Conservation (phyloP, 1,140 invertebrate genomes). For the Himalopsyche phryganea region DNA sequence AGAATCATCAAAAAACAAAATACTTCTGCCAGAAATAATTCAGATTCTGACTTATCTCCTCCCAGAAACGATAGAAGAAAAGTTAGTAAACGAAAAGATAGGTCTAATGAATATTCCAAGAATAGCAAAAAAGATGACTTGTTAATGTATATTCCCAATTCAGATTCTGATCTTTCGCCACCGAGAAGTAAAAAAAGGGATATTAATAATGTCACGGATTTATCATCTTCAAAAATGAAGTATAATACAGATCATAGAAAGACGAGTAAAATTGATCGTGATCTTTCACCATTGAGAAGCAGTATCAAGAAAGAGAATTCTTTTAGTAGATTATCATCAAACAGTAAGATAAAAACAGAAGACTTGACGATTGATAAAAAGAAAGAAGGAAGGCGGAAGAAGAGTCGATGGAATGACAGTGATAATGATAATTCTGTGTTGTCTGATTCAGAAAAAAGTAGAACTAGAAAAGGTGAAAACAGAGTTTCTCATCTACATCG, state of each 20-base stretch:
- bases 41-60: conserved; percentile 36
- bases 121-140: too few species aligned
- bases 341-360: conserved; percentile 30
- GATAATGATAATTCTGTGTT: conserved; percentile 33
- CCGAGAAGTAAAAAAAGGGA: neutral
- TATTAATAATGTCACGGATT: neutral
- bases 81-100: conserved; percentile 2
- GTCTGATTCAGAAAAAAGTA: too few species aligned
- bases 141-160: too few species aligned
- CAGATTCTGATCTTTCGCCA: conserved; percentile 34
- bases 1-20: conserved; percentile 31
- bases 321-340: conserved; percentile 32
- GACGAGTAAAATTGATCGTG: conserved; percentile 18
- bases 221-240: too few species aligned
- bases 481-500: too few species aligned
- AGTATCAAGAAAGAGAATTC: conserved; percentile 6
- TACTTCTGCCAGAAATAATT: conserved; percentile 28
- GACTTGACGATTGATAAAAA: conserved; percentile 22
- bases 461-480: neutral
- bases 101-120: too few species aligned
- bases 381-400: conserved; percentile 18
- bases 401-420: conserved; percentile 40
- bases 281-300: conserved; percentile 24
- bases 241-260: neutral
- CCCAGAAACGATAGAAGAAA: conserved; percentile 32